Evolutionary conservation across 1,140 invertebrate genomes (phyloP).

Genomic region (Pogonomyrmex californicus): DNA sequence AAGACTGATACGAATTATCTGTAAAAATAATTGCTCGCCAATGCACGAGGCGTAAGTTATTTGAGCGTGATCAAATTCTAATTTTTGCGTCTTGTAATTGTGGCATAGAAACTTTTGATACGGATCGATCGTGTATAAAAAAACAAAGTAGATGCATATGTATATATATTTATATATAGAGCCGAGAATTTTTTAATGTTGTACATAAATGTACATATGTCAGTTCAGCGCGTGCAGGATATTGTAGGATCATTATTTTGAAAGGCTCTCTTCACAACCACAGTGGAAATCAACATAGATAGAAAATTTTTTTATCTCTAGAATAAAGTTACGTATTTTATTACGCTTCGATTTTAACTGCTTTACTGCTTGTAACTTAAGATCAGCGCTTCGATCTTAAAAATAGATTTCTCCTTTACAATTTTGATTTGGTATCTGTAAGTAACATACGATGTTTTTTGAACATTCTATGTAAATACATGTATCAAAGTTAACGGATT

Average conservation of each 20-base stretch:
- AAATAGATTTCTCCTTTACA: not conserved
- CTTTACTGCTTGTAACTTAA: constrained; percentile 25
- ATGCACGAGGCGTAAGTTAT: not conserved
- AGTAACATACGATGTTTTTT: not conserved
- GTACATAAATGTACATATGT: constrained; percentile 33
- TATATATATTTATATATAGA: not conserved
- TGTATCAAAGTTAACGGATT: constrained; percentile 9
- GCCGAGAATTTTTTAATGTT: constrained; percentile 38
- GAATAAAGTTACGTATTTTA: not conserved
- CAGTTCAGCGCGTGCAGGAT: not conserved
- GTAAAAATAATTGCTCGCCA: constrained; percentile 31
- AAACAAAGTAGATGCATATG: not conserved
- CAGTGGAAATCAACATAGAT: not conserved
- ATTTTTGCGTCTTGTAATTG: constrained; percentile 38
- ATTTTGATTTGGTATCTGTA: not conserved
- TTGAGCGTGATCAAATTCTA: constrained; percentile 21
- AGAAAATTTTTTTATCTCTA: not conserved
- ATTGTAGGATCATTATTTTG: not conserved
- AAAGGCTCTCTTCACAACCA: not conserved
- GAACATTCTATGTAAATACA: not conserved
- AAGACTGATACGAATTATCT: constrained; percentile 69
- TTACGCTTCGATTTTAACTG: not conserved
- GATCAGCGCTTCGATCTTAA: not conserved
- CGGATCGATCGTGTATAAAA: constrained; percentile 36
- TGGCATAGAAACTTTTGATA: constrained; percentile 65